These are phyloP conservation scores for Elephas maximus DNA, from an alignment of 2,113 vertebrate genomes.

Conservation along the genomic window DNA sequence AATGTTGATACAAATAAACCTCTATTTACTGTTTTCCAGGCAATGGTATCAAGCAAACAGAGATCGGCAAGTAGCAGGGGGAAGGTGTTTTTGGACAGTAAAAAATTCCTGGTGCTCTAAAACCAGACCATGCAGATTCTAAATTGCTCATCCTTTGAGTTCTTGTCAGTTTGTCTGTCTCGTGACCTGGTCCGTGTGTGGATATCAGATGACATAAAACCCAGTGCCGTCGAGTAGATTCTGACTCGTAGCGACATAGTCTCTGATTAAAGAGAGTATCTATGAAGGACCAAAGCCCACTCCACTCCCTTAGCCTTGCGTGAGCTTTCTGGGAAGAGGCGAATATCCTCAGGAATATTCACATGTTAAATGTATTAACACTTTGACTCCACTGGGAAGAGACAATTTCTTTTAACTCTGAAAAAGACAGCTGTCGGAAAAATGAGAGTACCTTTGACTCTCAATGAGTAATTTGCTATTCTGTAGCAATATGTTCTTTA, in stretches of 20 bases:
- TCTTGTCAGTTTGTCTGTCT: not conserved
- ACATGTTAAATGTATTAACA: not conserved
- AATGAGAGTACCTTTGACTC: not conserved
- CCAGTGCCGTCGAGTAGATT: too few species aligned
- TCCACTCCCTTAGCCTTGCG: not conserved
- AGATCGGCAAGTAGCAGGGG: not conserved
- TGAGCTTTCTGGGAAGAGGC: not conserved
- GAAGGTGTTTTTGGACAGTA: not conserved
- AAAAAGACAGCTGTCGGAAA: not conserved
- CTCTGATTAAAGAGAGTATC: not conserved
- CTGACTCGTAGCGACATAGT: not conserved
- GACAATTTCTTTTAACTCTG: not conserved
- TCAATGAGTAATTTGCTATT: not conserved
- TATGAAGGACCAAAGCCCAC: not conserved
- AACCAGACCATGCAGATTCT: accelerated
- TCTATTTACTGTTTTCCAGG: not conserved
- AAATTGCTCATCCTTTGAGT: not conserved
- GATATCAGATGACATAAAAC: not conserved
- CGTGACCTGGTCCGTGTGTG: not conserved
- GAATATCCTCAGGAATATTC: not conserved
- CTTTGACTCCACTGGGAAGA: not conserved
- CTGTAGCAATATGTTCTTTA: not conserved
- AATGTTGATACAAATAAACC: not conserved
- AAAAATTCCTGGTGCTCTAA: not conserved
- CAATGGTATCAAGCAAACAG: not conserved